Base-by-base conservation (phyloP, 2,888 invertebrate species). In the Isotomurus palustris region DNA sequence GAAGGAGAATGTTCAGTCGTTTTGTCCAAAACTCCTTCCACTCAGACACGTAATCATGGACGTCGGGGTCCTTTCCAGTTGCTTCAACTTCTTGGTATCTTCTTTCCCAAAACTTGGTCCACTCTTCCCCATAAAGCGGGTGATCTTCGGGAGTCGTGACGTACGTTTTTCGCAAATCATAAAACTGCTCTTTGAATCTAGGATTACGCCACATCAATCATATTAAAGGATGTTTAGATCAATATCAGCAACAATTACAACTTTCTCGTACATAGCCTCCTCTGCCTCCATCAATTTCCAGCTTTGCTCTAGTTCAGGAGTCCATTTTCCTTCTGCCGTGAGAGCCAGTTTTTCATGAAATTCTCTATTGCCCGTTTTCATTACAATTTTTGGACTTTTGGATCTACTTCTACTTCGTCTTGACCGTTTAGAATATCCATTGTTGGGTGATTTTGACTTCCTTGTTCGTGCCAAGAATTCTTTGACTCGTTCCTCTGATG, bases 271-370 rank as follows among this genome's bases (percentile, higher is more conserved):
- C 69, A 55, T 57, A 22, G 61, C 59, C 49, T 64, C 61, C 36
- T 69, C 68, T 25, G 44, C 56, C 43, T 71, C 70, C 64, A 64
- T 66, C 2, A 63, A 25, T 29, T 64, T 68, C 67, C 68, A 71
- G 6, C 52, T 52, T 2, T 28, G 47, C 49, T 71, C 69, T 54
- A 71, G 41, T n/a, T 65, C 62, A 8, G 54, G 48, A 17, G 64
- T 63, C 70, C 70, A 71, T 51, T 65, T 67, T n/a, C 70, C 70
- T 2, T 58, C 65, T 2, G 58, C 53, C 8, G 60, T 65, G 2
- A 71, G 44, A 2, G 54, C 56, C 22, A 71, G 43, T 38, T 66
- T 68, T 47, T 67, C 66, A 48, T 62, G 53, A 38, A 66, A 66
- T 32, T 64, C 66, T 22, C 49, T 45, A 21, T 64, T 66, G 21